Evolutionary conservation across 1,140 invertebrate species (phyloP).

Genomic region (Caenorhabditis brenneri): DNA sequence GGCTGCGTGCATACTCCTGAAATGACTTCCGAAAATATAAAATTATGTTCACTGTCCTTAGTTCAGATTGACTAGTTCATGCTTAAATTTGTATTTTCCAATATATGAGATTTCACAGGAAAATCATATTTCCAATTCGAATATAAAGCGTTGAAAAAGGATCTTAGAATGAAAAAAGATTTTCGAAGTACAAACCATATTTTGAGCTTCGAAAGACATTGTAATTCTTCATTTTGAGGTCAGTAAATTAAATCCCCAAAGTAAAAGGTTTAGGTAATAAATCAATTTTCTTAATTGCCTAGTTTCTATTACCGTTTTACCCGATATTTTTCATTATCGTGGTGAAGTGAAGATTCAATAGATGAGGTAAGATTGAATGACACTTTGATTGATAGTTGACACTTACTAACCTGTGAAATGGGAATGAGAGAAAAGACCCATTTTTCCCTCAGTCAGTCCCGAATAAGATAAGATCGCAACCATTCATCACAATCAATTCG

Average conservation of each 20-base stretch:
- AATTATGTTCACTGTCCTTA: neutral
- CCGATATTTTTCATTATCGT: neutral
- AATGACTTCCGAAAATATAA: neutral
- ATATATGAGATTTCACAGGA: no score
- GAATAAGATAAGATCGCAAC: neutral
- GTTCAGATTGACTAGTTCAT: neutral
- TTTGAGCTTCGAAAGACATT: no score
- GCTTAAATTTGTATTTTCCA: no score
- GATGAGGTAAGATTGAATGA: neutral
- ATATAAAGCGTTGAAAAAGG: no score
- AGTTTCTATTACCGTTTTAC: neutral
- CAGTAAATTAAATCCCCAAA: no score
- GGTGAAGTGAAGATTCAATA: no score
- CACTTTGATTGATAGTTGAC: neutral
- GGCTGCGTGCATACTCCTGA: conserved; percentile 23
- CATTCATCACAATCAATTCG: conserved; percentile 1
- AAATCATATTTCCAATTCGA: no score
- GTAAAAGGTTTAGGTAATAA: no score
- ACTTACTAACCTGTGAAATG: neutral
- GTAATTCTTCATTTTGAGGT: no score
- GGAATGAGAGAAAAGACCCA: neutral
- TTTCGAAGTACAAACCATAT: no score
- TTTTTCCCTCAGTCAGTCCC: neutral
- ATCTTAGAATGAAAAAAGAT: no score
- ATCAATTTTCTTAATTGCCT: no score